phyloP scores from a whole-genome alignment of 2,113 vertebrate genomes.

The Periophthalmodon schlosseri region DNA sequence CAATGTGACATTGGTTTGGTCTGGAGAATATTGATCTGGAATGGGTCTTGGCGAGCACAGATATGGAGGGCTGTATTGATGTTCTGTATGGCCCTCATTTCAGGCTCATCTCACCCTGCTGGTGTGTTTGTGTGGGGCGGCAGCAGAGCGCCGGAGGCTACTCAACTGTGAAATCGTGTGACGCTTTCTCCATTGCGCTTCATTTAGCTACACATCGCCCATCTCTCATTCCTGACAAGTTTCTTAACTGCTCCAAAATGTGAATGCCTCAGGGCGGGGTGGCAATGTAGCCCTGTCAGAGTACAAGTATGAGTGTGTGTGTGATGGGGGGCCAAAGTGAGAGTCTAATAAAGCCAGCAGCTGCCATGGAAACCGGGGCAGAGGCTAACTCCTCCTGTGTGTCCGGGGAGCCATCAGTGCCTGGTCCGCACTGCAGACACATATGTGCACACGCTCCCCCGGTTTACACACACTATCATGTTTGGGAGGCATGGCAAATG shows the following conservation, averaged over 20 bases:
- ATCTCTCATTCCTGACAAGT: slow-evolving; percentile 83
- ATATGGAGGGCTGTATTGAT: slow-evolving; percentile 61
- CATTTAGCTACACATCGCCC: slow-evolving; percentile 76
- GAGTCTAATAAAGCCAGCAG: slow-evolving; percentile 76
- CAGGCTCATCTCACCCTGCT: slow-evolving; percentile 58
- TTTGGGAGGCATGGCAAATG: slow-evolving; percentile 50
- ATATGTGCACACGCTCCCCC: slow-evolving; percentile 31
- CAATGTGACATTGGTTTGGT: slow-evolving; percentile 65
- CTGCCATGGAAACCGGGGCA: slow-evolving; percentile 80
- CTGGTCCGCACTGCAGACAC: slow-evolving; percentile 43
- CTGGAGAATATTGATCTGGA: slow-evolving; percentile 62
- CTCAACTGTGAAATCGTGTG: slow-evolving; percentile 75
- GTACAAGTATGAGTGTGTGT: slow-evolving; percentile 50
- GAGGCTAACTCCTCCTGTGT: slow-evolving; percentile 72
- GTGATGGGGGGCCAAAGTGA: slow-evolving; percentile 59
- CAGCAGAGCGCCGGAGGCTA: slow-evolving; percentile 64
- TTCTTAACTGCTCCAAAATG: slow-evolving; percentile 76
- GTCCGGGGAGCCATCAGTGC: slow-evolving; percentile 64
- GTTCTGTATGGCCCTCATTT: slow-evolving; percentile 67
- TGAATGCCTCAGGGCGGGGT: slow-evolving; percentile 49
- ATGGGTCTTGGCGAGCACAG: slow-evolving; percentile 50
- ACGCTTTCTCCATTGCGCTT: slow-evolving; percentile 77
- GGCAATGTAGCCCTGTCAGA: slow-evolving; percentile 46
- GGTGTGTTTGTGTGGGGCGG: slow-evolving; percentile 30
- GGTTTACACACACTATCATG: slow-evolving; percentile 19